Base-by-base conservation (phyloP, 1,140 invertebrate genomes). In the Akabosia matsudoensis region DNA sequence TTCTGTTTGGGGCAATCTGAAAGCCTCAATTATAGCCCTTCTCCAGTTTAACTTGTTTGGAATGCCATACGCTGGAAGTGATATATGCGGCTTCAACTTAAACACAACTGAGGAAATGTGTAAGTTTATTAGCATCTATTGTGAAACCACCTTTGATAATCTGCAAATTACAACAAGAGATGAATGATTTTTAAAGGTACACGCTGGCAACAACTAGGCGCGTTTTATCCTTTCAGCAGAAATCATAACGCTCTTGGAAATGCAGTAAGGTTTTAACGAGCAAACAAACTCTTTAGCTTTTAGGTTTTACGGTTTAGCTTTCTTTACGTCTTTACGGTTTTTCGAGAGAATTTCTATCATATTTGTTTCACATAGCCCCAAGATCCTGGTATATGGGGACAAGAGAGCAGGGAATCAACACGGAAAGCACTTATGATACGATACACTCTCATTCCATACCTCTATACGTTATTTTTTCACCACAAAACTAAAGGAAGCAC, bases 211-310 rank as follows among this genome's bases (percentile, higher is more conserved):
- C 90, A 94, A 84, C 85, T 88, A 13, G 95, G 94, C 1, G 92
- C 92, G 3, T 94, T 94, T 85, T 94, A 94, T 85, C 92, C 93
- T 0, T 96, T 96, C 85, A 90, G 91, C 0, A 88, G 93, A 79
- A 96, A 94, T 85, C 93, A 96, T 82, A 95, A 95, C 84, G 88
- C 78, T 51, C 45, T 76, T 61, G 80, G 81, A 31, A 74, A 72
- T 74, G 70, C n/a, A 71, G 78, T 88, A 30, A 28, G 24, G n/a
- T 13, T 51, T 51, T 10, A 51, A 51, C 45, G n/a, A 10, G n/a
- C 45, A n/a, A 51, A 51, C n/a, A n/a, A n/a, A n/a, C n/a, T n/a
- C n/a, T n/a, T n/a, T n/a, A n/a, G n/a, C n/a, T n/a, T n/a, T n/a
- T n/a, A n/a, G n/a, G n/a, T n/a, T n/a, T n/a, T n/a, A n/a, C 84